Conservation (phyloP, 1,140 invertebrate species). For the Drosophila ohnishii region DNA sequence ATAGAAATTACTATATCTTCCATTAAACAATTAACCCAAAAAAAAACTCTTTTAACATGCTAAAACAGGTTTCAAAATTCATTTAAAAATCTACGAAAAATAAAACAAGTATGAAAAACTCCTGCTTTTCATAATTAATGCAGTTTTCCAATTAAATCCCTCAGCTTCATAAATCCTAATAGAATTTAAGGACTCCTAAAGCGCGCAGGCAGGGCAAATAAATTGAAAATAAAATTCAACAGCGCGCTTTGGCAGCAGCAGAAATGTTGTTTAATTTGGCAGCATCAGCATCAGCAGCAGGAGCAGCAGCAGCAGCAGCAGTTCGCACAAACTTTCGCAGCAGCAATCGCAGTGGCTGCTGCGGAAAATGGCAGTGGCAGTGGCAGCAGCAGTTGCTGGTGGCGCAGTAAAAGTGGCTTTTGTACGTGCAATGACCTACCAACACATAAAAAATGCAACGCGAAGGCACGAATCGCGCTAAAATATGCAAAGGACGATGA, state of each 20-base stretch:
- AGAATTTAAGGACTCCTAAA: slow-evolving; percentile 35
- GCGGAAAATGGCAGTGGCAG: slow-evolving; percentile 17
- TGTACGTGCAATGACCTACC: slow-evolving; percentile 83
- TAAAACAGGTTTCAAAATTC: neutral
- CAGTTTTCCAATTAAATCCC: slow-evolving; percentile 5
- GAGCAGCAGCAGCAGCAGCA: too few relatives aligned
- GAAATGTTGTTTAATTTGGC: slow-evolving; percentile 72
- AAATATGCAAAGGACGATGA: slow-evolving; percentile 74
- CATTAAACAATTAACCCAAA: too few relatives aligned
- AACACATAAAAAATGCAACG: slow-evolving; percentile 81
- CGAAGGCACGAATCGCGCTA: slow-evolving; percentile 62
- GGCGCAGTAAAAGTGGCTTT: slow-evolving; percentile 82
- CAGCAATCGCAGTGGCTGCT: slow-evolving; percentile 10
- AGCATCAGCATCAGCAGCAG: slow-evolving; percentile 36
- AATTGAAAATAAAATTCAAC: slow-evolving; percentile 51
- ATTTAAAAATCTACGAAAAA: neutral
- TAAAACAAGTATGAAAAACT: neutral
- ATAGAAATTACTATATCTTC: neutral
- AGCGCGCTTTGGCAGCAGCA: slow-evolving; percentile 47
- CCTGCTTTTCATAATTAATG: slow-evolving; percentile 10
- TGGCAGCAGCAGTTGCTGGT: slow-evolving; percentile 43
- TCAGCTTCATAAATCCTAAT: slow-evolving; percentile 6
- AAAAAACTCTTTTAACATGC: neutral
- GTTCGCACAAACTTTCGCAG: slow-evolving; percentile 44
- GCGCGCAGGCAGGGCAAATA: slow-evolving; percentile 15